Conservation (phyloP, 2,797 vertebrate species). For the Simalia tracyae region DNA sequence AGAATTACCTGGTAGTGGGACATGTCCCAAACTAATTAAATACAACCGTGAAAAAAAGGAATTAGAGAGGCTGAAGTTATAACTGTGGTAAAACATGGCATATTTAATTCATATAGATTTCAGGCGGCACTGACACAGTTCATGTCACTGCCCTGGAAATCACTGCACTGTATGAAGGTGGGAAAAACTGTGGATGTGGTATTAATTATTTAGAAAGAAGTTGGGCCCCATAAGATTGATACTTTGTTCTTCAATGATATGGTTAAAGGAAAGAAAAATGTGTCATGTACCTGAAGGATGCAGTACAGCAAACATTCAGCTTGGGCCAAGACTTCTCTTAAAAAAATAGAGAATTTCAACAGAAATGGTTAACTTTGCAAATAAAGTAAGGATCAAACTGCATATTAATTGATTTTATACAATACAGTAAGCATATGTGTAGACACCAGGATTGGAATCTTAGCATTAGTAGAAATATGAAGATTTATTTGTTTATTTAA, state of each 20-base stretch:
- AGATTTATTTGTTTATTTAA: no score
- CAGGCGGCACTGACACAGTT: neutral
- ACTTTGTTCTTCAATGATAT: neutral
- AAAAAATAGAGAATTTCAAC: neutral
- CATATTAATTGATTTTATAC: neutral
- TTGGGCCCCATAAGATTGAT: neutral
- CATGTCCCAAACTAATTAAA: neutral
- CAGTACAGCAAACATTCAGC: neutral
- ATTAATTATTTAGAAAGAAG: neutral
- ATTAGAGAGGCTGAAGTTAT: neutral
- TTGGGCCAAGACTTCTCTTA: neutral
- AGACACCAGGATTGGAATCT: no score
- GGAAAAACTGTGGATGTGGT: neutral
- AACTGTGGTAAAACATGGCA: neutral
- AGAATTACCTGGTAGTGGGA: neutral
- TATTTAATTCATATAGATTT: neutral
- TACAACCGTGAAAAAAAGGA: neutral
- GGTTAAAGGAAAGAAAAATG: neutral
- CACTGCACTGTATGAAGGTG: neutral
- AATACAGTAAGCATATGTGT: no score
- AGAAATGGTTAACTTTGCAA: neutral
- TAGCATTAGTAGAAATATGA: no score
- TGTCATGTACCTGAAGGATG: neutral
- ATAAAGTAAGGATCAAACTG: neutral
- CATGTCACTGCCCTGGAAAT: neutral